Evolutionary conservation across 1,140 invertebrate genomes (phyloP), one percentile per base, ranked within the genome.

Genomic region (Drosophila kepulauana): DNA sequence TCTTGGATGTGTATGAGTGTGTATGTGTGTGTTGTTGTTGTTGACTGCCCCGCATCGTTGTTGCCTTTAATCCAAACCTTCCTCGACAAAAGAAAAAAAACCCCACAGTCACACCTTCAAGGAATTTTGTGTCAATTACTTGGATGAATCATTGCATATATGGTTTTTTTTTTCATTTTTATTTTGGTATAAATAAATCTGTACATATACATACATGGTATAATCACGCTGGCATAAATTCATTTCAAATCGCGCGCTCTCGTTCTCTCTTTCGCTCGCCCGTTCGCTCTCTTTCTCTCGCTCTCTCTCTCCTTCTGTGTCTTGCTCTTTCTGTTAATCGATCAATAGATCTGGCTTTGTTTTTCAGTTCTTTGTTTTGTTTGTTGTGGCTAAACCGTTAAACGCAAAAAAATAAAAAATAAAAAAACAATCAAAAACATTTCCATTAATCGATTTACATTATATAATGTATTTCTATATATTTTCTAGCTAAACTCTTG

Each of bases 401-500:
- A 41, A 63, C 46, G 46, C 62, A 54, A 45, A 30, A 35, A 38
- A 38, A 38, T 2, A 8, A 10, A 11, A 38, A 33, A 33, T n/a
- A 7, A 33, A 33, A 33, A 33, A 25, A 2, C 20, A 25, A 3
- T 4, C 20, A 25, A 33, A 33, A 33, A 33, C 30, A 43, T 59
- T 28, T 46, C 52, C 78, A 86, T 79, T 86, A 82, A 79, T 81
- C 78, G 65, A 74, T 68, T 33, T 69, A 62, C 71, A 78, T 78
- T n/a, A 61, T 75, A 58, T 84, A 66, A 41, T 48, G 71, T 78
- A 79, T 82, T 79, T 89, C 70, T 89, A 81, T 90, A 87, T 89
- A 89, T 85, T 89, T 89, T 89, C 35, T 89, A 90, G 86, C 81
- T 89, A 77, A 81, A 81, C 78, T 85, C 72, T 89, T 81, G 78